These are phyloP conservation scores for Anableps anableps DNA, from an alignment of 2,797 vertebrate species.

Conservation along the genomic window DNA sequence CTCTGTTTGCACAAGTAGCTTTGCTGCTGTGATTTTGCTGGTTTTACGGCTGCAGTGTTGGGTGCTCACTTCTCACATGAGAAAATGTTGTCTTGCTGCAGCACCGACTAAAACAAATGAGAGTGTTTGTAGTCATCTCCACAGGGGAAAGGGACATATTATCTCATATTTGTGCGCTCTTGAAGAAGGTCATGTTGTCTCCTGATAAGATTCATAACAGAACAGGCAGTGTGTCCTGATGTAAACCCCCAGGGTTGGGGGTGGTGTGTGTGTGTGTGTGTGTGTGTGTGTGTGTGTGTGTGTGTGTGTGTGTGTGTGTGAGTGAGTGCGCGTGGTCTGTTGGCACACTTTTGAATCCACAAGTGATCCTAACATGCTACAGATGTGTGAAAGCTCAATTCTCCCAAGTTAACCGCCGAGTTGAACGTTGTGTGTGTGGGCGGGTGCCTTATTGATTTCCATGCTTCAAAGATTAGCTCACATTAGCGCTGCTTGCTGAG, in stretches of 20 bases:
- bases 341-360: constrained; percentile 65
- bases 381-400: constrained; percentile 64
- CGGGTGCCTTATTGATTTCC: constrained; percentile 73
- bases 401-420: constrained; percentile 52
- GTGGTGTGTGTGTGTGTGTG: not conserved
- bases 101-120: not conserved
- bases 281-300: constrained; percentile 23
- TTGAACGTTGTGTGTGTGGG: constrained; percentile 65
- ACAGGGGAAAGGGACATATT: constrained; percentile 25
- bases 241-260: constrained; percentile 26
- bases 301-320: constrained; percentile 20
- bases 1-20: not conserved
- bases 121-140: not conserved
- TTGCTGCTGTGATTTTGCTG: not conserved
- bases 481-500: constrained; percentile 55
- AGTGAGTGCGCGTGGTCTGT: constrained; percentile 39
- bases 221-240: constrained; percentile 44
- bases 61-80: not conserved
- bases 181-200: constrained; percentile 26
- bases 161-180: constrained; percentile 24
- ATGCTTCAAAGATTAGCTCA: constrained; percentile 73
- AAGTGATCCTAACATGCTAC: constrained; percentile 59
- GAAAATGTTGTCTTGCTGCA: constrained; percentile 9
- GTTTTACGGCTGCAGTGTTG: not conserved
- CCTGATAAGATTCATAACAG: constrained; percentile 44